These are phyloP conservation scores for Cheilosia grossa DNA, from an alignment of 2,888 invertebrate species.

Conservation along the genomic window DNA sequence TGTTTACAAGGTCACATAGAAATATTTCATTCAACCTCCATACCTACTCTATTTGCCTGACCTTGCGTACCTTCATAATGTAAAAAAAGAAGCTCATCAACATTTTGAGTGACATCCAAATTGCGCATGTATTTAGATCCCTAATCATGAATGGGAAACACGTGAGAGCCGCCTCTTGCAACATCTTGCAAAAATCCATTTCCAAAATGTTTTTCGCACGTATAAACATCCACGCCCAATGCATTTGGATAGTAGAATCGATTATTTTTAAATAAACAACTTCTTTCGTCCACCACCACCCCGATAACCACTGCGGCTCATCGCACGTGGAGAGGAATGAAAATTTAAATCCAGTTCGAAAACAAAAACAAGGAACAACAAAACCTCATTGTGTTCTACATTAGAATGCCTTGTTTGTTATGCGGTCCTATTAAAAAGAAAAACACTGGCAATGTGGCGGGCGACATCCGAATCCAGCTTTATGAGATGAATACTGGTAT, in stretches of 20 bases:
- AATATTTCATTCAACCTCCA: neutral
- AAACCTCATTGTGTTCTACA: neutral
- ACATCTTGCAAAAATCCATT: neutral
- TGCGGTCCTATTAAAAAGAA: neutral
- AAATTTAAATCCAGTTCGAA: neutral
- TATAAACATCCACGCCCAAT: neutral
- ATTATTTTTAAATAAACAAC: neutral
- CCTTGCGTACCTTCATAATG: neutral
- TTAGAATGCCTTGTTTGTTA: neutral
- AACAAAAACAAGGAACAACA: neutral
- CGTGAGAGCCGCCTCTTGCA: conserved; percentile 1
- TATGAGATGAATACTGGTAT: too few species aligned
- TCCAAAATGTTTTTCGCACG: neutral
- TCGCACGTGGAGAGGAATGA: neutral
- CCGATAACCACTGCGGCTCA: neutral
- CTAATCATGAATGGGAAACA: conserved; percentile 3
- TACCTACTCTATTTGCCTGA: neutral
- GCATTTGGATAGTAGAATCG: neutral
- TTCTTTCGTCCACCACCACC: neutral
- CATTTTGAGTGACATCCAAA: neutral
- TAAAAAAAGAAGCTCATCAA: neutral
- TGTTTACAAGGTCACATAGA: neutral
- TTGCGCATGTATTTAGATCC: neutral
- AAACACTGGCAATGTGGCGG: neutral
- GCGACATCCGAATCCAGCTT: neutral